Base-by-base conservation (phyloP, 92 coral and sea anemone genomes). In the Parazoanthus atlanticus region DNA sequence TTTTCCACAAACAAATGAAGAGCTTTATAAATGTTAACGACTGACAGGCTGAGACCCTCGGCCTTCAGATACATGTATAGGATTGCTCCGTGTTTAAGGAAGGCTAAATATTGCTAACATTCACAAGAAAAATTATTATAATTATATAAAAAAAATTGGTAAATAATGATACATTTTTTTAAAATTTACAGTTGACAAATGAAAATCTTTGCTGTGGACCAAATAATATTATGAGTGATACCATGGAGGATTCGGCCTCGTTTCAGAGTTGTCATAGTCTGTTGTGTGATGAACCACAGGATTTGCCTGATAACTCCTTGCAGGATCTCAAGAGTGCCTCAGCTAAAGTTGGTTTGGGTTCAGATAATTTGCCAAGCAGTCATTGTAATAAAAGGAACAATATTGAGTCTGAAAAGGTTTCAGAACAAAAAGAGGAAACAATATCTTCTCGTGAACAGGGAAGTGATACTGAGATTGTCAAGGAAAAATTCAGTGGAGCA, bases 241-340 rank as follows among this genome's bases (percentile, higher is more conserved):
- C 34, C 6, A 4, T 32, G 29, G 87, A 71, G 41, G 74, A 28
- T 13, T 46, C 78, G 2, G 36, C 78, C 10, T 19, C 40, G 7
- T 84, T 84, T 69, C 77, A 83, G 67, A 84, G 87, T 71, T 84
- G 78, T 34, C 47, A 70, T 16, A 84, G 87, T 84, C 61, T 31
- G 1, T 49, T 84, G 66, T 70, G 38, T 84, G 87, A 46, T 38
- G 76, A 30, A 66, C 13, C 56, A 25, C 34, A 47, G 2, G 78
- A 28, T 28, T 17, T 43, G 65, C 19, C 77, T 67, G 61, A 16
- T 15, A 84, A 29, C 19, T 41, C 87, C 31, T 29, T 43, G 6
- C 25, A 84, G 38, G 65, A 84, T 84, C 36, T 67, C 21, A 26
- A 46, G 3, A 28, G 31, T 70, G 19, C 17, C 41, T 49, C 78